Base-by-base conservation (phyloP, 1,140 invertebrate species). In the Mamestra configurata region DNA sequence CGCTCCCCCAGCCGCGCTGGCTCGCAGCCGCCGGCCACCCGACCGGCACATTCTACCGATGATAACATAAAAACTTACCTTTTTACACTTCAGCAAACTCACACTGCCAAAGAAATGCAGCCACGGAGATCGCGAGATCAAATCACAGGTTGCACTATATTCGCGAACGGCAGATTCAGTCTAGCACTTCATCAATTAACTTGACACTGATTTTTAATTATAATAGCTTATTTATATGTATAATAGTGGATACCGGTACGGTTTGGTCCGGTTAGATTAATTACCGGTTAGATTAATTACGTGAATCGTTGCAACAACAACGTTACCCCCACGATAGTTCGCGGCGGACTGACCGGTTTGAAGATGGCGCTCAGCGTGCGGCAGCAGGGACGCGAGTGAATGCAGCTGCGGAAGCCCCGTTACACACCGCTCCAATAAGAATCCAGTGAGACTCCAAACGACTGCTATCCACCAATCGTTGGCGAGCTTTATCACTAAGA, bases 41-140 rank as follows among this genome's bases (percentile, higher is more conserved):
- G 80, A 68, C 83, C 82, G 84, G 86, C 85, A 86, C 85, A 86
- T 80, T 89, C 84, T 86, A 84, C 82, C 79, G 81, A 87, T 88
- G 88, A 84, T 80, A 84, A 86, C 80, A 84, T 80, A 92, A 92
- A 90, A 92, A 94, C 92, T 92, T 84, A 94, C 92, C 92, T 92
- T 84, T 90, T 91, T 81, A 90, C 92, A 92, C 90, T 86, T 88
- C 87, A 91, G 85, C 88, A 82, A 87, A 79, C 82, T 84, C 86
- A 88, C 89, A 88, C 89, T 84, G 88, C 87, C 84, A 85, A 88
- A 89, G 86, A 92, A 91, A 90, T 88, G 89, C 84, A 92, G 87
- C 86, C 90, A 87, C 90, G 88, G 82, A 88, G 88, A 89, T 92
- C 91, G 90, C 91, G 89, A 88, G 88, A 87, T 77, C 46, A 87